Evolutionary conservation across 2,113 vertebrate species (phyloP).

Genomic region (Chloropsis hardwickii): DNA sequence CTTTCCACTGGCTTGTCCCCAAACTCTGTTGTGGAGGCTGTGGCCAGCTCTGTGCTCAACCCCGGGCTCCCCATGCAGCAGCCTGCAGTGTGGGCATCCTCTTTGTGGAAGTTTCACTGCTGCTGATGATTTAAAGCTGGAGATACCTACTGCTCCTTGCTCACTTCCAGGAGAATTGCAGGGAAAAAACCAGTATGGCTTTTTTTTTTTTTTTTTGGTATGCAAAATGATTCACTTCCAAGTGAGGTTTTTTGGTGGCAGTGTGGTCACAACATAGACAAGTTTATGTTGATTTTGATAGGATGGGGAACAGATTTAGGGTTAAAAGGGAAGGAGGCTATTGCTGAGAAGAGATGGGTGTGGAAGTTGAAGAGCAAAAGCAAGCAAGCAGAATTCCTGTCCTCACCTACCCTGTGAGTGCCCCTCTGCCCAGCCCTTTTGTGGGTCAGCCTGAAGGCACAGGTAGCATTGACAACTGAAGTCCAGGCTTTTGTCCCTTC

Average conservation of each 20-base stretch:
- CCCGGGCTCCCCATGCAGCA: accelerated
- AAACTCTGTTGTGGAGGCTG: background rate
- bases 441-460: background rate
- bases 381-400: background rate
- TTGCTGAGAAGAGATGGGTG: background rate
- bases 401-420: background rate
- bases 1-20: background rate
- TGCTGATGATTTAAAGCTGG: background rate
- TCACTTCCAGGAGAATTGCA: background rate
- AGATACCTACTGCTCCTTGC: background rate
- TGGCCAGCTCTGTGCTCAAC: background rate
- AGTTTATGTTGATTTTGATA: background rate
- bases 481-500: background rate
- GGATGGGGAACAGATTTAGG: background rate
- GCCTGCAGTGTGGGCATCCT: background rate
- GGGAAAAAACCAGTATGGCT: accelerated
- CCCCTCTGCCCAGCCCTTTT: background rate
- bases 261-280: background rate
- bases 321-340: background rate
- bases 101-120: background rate
- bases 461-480: background rate
- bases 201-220: background rate
- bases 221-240: background rate
- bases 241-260: accelerated
- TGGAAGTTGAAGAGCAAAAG: background rate